These are phyloP conservation scores for Amphiprion clarkii DNA, from an alignment of 2,797 vertebrate genomes.

Conservation along the genomic window DNA sequence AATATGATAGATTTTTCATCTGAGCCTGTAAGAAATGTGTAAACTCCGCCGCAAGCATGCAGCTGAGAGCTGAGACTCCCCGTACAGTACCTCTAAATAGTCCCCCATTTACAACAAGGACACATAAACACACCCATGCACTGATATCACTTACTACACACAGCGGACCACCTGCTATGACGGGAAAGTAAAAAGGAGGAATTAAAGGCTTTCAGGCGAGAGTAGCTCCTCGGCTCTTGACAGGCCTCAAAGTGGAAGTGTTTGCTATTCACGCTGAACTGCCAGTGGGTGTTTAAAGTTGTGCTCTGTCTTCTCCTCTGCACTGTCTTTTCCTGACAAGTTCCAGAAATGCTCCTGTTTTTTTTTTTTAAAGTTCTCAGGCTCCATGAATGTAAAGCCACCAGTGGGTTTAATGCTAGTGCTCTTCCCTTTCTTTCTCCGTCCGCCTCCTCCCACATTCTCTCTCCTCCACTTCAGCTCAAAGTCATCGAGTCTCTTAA, in stretches of 20 bases:
- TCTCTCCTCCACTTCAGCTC: conserved; percentile 46
- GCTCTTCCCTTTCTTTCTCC: conserved; percentile 22
- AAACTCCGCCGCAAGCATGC: not conserved
- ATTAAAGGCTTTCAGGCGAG: conserved; percentile 51
- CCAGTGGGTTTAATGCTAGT: conserved; percentile 19
- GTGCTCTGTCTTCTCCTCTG: conserved; percentile 47
- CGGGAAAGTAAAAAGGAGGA: conserved; percentile 35
- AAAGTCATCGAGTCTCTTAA: conserved; percentile 64
- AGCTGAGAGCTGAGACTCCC: not conserved
- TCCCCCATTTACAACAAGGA: not conserved
- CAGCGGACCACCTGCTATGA: conserved; percentile 30
- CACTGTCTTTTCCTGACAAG: conserved; percentile 33
- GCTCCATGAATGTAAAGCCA: conserved; percentile 42
- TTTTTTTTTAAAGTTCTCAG: not conserved
- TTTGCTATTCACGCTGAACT: conserved; percentile 59
- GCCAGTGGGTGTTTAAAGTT: conserved; percentile 55
- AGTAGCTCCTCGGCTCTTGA: conserved; percentile 39
- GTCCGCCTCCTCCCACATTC: conserved; percentile 31
- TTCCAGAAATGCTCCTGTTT: conserved; percentile 27
- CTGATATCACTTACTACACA: conserved; percentile 4
- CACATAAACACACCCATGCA: not conserved
- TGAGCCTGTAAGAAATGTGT: not conserved
- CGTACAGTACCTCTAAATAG: not conserved
- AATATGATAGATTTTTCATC: conserved; percentile 2
- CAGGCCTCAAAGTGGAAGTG: conserved; percentile 56